Percentiles rank a stretch among this genome's conserved stretches.
Conservation (phyloP, 2,797 vertebrate species). For the Staurois parvus region DNA sequence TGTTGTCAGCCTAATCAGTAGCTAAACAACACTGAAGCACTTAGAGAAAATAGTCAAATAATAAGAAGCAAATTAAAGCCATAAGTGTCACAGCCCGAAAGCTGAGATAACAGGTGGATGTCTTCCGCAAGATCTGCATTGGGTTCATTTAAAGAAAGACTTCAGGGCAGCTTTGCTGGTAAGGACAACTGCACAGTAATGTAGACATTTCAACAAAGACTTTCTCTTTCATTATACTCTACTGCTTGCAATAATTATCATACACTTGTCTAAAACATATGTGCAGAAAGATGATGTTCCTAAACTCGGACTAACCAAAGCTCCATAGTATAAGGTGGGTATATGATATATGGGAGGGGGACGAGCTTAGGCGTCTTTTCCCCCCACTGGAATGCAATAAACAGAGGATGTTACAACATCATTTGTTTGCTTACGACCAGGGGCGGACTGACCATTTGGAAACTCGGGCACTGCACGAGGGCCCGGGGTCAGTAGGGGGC, state of each 20-base stretch:
- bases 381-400: too few species aligned
- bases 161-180: slow-evolving; percentile 42
- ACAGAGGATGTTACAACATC: too few species aligned
- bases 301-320: too few species aligned
- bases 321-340: too few species aligned
- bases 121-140: slow-evolving; percentile 47
- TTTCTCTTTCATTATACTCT: neutral
- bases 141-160: slow-evolving; percentile 28
- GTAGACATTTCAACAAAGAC: neutral
- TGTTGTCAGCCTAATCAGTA: neutral
- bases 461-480: too few species aligned
- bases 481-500: too few species aligned
- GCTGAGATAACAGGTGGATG: slow-evolving; percentile 42
- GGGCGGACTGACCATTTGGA: too few species aligned
- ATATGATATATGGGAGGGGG: too few species aligned
- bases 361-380: too few species aligned
- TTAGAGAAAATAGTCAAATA: slow-evolving; percentile 6
- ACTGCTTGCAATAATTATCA: neutral
- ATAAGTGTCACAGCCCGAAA: slow-evolving; percentile 29
- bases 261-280: neutral
- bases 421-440: too few species aligned
- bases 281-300: too few species aligned
- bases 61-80: slow-evolving; percentile 14
- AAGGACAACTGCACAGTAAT: slow-evolving; percentile 37
- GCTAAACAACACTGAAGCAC: neutral